A percentile compares a stretch with the other conserved stretches of the same genome.
phyloP scores from a whole-genome alignment of 2,888 invertebrate species.

The Glyphotaelius pellucidus region DNA sequence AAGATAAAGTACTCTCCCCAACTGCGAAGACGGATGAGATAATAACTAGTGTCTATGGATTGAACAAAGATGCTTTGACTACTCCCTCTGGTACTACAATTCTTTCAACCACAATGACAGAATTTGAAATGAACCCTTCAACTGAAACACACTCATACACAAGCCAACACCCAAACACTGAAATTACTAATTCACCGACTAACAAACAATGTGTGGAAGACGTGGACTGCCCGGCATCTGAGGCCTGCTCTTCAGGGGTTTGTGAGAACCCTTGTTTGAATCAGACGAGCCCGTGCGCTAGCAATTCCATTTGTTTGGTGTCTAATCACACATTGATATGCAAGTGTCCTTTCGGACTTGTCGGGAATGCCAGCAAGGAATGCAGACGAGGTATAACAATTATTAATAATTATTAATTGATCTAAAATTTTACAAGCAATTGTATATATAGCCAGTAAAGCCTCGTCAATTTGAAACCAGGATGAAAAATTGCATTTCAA shows the following conservation, averaged over 20 bases:
- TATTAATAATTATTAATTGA: slow-evolving; percentile 61
- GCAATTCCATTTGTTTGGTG: slow-evolving; percentile 80
- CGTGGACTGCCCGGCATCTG: slow-evolving; percentile 80
- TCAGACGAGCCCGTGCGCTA: slow-evolving; percentile 76
- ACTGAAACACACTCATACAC: slow-evolving; percentile 20
- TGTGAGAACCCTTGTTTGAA: slow-evolving; percentile 81
- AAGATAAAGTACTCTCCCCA: neutral
- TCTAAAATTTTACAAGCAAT: slow-evolving; percentile 62
- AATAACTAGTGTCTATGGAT: neutral
- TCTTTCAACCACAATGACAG: neutral
- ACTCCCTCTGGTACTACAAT: neutral
- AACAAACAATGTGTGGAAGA: slow-evolving; percentile 79
- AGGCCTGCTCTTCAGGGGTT: slow-evolving; percentile 80
- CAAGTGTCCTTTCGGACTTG: slow-evolving; percentile 78
- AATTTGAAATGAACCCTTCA: neutral
- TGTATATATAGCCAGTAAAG: slow-evolving; percentile 45
- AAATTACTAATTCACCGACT: slow-evolving; percentile 67
- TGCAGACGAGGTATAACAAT: slow-evolving; percentile 80
- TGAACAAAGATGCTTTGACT: neutral
- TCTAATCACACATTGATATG: slow-evolving; percentile 81
- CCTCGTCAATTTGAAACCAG: neutral
- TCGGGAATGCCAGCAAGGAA: slow-evolving; percentile 77
- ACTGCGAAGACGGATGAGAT: neutral
- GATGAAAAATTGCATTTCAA: neutral
- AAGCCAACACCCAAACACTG: slow-evolving; percentile 51